Percentiles rank a stretch among this genome's conserved stretches.
These are phyloP conservation scores for Tetramorium parvispinum DNA, from an alignment of 1,140 invertebrate species.

Conservation along the genomic window DNA sequence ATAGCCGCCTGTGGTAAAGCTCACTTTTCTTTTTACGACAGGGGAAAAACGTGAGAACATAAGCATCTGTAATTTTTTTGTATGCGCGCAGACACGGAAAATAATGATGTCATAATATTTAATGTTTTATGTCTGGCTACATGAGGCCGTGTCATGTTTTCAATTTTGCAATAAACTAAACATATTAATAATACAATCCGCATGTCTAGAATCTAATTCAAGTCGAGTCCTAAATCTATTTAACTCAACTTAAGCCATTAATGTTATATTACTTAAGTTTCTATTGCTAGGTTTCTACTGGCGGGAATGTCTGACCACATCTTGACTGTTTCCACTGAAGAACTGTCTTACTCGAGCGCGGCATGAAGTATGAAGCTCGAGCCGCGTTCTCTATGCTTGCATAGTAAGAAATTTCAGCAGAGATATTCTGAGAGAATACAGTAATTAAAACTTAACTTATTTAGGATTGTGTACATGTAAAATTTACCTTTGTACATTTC, in stretches of 20 bases:
- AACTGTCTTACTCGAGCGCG: neutral
- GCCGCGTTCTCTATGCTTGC: neutral
- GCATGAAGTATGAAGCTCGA: neutral
- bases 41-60: neutral
- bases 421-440: neutral
- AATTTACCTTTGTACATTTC: neutral
- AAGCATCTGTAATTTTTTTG: slow-evolving; percentile 1
- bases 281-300: neutral
- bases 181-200: neutral
- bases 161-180: neutral
- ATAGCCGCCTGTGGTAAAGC: neutral
- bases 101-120: slow-evolving; percentile 7
- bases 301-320: slow-evolving; percentile 17
- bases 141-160: neutral
- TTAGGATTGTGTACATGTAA: neutral
- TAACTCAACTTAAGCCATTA: neutral
- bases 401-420: neutral
- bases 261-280: neutral
- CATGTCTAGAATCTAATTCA: neutral
- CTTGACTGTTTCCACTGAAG: neutral
- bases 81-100: neutral
- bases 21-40: neutral
- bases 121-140: neutral
- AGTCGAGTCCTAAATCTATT: too few species aligned
- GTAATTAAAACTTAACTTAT: slow-evolving; percentile 22